phyloP scores from a whole-genome alignment of 2,888 invertebrate genomes.

The Anoncus sp. region DNA sequence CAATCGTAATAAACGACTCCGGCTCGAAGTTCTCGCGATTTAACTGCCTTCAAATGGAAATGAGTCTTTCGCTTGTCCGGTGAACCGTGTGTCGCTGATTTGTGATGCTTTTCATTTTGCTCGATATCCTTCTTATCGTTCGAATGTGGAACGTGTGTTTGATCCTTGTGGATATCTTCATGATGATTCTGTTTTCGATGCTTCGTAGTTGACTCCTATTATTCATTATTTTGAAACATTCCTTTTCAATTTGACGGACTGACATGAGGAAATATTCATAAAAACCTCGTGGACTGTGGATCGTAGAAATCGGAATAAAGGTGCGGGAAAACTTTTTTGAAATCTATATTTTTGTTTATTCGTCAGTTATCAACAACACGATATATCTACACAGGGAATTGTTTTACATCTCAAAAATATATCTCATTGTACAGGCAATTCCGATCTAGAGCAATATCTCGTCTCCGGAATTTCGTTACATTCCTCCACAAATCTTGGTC shows the following conservation, averaged over 20 bases:
- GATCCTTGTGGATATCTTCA: background rate
- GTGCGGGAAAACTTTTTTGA: background rate
- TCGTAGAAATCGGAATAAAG: slow-evolving; percentile 15
- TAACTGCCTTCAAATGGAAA: slow-evolving; percentile 77
- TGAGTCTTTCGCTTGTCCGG: slow-evolving; percentile 29
- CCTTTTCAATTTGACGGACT: background rate
- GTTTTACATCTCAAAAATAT: background rate
- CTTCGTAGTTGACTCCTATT: slow-evolving; percentile 14
- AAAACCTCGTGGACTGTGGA: slow-evolving; percentile 38
- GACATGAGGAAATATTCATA: background rate
- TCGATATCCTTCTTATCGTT: slow-evolving; percentile 14
- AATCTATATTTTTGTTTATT: slow-evolving; percentile 24
- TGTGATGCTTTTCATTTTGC: slow-evolving; percentile 10
- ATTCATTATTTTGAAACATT: background rate
- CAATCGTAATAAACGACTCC: slow-evolving; percentile 85
- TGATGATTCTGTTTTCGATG: slow-evolving; percentile 20
- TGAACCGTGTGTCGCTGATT: background rate
- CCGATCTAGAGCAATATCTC: slow-evolving; percentile 47
- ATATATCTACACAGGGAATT: slow-evolving; percentile 6
- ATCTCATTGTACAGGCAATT: slow-evolving; percentile 18
- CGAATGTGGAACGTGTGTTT: background rate
- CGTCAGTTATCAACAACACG: background rate
- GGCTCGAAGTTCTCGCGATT: slow-evolving; percentile 85
- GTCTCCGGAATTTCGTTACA: slow-evolving; percentile 12
- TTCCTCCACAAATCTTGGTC: slow-evolving; percentile 31